Base-by-base conservation (phyloP, 1,140 invertebrate genomes). In the Magallana ariakensis region DNA sequence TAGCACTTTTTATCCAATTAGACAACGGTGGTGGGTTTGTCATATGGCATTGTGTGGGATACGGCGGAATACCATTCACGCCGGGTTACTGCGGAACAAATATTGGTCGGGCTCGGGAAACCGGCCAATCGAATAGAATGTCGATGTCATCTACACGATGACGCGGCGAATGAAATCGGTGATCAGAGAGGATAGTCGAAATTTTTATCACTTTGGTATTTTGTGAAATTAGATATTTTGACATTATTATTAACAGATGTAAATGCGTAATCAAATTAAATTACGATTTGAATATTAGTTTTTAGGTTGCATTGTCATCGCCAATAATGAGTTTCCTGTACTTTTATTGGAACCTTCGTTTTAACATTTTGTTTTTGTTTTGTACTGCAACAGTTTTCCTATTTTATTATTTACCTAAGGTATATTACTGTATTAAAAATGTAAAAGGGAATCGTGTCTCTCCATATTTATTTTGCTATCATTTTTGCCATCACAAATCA, bases 31-130 rank as follows among this genome's bases (percentile, higher is more conserved):
- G 66, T 75, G 66, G 66, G 66, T 75, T 75, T 75, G 22, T 75
- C 66, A 11, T 26, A 75, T 9, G 22, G 22, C 66, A 75, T 75
- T 33, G 22, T 75, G 66, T 75, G 66, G 66, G 66, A 75, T 75
- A 75, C 66, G 22, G 22, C 26, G 19, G 26, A 75, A 75, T 75
- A 75, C 5, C 66, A 9, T 75, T 13, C 66, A 26, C 22, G 11
- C 66, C 22, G 33, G 22, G 22, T 75, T 22, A 75, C 66, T 33
- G 33, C 66, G 8, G 22, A 75, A 75, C 66, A 75, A 75, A 75
- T 75, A 75, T 75, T 75, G 66, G 66, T 75, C 66, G 66, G 66
- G 66, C 7, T 75, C 66, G 66, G 66, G 66, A 75, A 75, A 75
- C 66, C 33, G 22, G 22, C 66, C 66, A 75, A 75, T 75, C 19